phyloP scores from a whole-genome alignment of 1,140 invertebrate genomes.

The Drosophila littoralis region DNA sequence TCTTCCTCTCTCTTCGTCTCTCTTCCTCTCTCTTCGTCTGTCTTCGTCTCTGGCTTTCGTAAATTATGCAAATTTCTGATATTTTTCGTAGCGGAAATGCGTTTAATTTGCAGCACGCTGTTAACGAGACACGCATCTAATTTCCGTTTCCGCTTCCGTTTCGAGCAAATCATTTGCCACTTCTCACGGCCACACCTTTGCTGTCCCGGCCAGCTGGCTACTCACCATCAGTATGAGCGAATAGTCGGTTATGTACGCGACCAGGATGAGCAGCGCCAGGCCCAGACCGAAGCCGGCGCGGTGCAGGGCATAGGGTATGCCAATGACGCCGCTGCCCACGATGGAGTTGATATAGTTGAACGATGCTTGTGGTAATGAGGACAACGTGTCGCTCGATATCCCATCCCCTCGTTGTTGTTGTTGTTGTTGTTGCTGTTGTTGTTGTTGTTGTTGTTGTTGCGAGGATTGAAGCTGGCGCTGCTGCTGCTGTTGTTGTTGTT shows the following conservation, averaged over 20 bases:
- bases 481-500: conserved; percentile 42
- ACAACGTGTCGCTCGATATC: conserved; percentile 71
- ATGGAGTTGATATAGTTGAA: conserved; percentile 98
- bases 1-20: too few species aligned
- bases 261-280: conserved; percentile 89
- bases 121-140: conserved; percentile 33
- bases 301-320: conserved; percentile 94
- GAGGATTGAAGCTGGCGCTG: conserved; percentile 30
- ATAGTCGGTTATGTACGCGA: conserved; percentile 93
- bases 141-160: conserved; percentile 44
- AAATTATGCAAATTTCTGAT: conserved; percentile 37
- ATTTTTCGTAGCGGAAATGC: conserved; percentile 27
- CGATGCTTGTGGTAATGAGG: conserved; percentile 90
- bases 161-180: conserved; percentile 27
- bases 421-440: conserved; percentile 48
- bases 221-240: conserved; percentile 92
- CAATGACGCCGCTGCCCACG: conserved; percentile 95
- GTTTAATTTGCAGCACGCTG: conserved; percentile 7
- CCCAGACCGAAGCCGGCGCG: conserved; percentile 93
- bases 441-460: conserved; percentile 56
- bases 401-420: conserved; percentile 48
- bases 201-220: conserved; percentile 14
- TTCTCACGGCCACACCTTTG: conserved; percentile 16
- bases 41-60: background rate
- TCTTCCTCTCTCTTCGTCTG: conserved; percentile 2